phyloP scores from a whole-genome alignment of 2,113 vertebrate species.

The Sylvilagus bachmani region DNA sequence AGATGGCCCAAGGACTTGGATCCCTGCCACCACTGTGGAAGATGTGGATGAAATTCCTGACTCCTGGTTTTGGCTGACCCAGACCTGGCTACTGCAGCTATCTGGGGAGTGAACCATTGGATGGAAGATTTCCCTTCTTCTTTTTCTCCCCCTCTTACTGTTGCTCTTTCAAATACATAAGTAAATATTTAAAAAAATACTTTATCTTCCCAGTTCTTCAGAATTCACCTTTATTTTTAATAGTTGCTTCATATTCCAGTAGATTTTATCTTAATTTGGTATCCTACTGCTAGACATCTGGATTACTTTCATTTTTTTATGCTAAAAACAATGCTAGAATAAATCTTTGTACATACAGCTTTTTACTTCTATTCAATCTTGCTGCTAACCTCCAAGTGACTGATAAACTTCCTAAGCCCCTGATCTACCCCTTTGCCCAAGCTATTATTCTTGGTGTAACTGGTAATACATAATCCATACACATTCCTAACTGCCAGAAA shows the following conservation, averaged over 20 bases:
- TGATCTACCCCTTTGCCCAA: background rate
- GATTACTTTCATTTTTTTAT: slow-evolving; percentile 40
- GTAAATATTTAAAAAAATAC: background rate
- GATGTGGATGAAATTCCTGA: too few species aligned
- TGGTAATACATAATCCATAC: slow-evolving; percentile 1
- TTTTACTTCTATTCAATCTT: slow-evolving; percentile 42
- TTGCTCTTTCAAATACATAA: too few species aligned
- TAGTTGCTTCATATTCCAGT: background rate
- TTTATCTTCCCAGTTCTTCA: slow-evolving; percentile 31
- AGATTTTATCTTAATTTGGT: slow-evolving; percentile 41
- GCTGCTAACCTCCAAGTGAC: slow-evolving; percentile 30
- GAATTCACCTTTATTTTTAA: slow-evolving; percentile 55
- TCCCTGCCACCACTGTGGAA: too few species aligned
- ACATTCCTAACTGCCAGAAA: background rate
- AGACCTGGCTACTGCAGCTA: too few species aligned
- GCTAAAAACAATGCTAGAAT: slow-evolving; percentile 59
- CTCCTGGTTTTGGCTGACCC: too few species aligned
- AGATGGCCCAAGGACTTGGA: too few species aligned
- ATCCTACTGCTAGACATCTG: slow-evolving; percentile 33
- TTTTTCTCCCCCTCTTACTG: too few species aligned
- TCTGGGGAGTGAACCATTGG: too few species aligned
- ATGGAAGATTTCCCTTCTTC: too few species aligned
- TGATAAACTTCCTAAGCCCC: slow-evolving; percentile 32
- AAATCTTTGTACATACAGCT: background rate
- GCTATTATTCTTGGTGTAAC: background rate